phyloP scores from a whole-genome alignment of 2,113 vertebrate genomes.

The Prinia subflava region DNA sequence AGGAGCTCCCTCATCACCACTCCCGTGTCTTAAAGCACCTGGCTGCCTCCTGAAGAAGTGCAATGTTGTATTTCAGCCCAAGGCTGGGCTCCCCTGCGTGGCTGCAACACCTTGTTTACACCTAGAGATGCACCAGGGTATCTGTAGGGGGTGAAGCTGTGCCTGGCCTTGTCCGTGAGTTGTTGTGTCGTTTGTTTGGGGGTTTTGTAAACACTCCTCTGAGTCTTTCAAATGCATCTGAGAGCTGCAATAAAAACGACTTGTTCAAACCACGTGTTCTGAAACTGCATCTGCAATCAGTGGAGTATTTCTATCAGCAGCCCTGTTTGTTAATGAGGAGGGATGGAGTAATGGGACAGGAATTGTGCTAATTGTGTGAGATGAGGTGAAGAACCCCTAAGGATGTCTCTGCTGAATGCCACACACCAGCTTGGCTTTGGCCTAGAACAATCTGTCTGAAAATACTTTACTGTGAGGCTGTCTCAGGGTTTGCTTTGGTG shows the following conservation, averaged over 20 bases:
- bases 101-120: conserved; percentile 63
- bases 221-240: conserved; percentile 77
- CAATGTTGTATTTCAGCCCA: not conserved
- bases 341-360: not conserved
- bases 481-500: not conserved
- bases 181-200: conserved; percentile 41
- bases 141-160: conserved; percentile 73
- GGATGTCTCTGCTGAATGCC: not conserved
- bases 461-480: not conserved
- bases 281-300: conserved; percentile 94
- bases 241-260: conserved; percentile 79
- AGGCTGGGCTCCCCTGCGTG: conserved; percentile 42
- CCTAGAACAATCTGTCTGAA: not conserved
- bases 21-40: not conserved
- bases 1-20: not conserved
- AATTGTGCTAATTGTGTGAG: not conserved
- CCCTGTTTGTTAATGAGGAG: conserved; percentile 14
- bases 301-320: conserved; percentile 75
- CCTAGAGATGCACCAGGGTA: conserved; percentile 51
- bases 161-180: conserved; percentile 77
- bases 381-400: not conserved
- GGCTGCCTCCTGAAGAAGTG: not conserved
- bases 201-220: conserved; percentile 72
- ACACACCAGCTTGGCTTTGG: not conserved
- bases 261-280: conserved; percentile 83